Evolutionary conservation across 2,888 invertebrate genomes (phyloP).

Genomic region (Chironomus tentans): DNA sequence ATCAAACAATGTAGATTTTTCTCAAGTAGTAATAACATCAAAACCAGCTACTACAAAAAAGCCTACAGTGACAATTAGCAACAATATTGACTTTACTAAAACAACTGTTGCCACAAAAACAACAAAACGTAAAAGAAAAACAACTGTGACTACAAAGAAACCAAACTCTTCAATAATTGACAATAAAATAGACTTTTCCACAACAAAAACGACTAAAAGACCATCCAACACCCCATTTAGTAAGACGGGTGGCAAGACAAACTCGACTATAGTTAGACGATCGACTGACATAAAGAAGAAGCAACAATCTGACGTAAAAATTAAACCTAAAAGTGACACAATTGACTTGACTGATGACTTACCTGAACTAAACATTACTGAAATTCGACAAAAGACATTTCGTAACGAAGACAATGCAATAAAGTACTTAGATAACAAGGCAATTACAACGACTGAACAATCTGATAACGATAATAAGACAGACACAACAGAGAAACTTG

Average conservation of each 20-base stretch:
- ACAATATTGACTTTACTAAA: not conserved
- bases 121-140: not conserved
- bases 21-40: not conserved
- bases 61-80: not conserved
- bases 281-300: not conserved
- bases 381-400: not conserved
- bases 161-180: slow-evolving; percentile 20
- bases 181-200: slow-evolving; percentile 26
- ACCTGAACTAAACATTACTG: not conserved
- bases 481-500: not conserved
- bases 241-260: not conserved
- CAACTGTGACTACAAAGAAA: not conserved
- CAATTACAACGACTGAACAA: not conserved
- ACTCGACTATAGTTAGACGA: slow-evolving; percentile 8
- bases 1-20: not conserved
- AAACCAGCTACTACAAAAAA: not conserved
- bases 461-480: not conserved
- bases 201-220: not conserved
- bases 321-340: not conserved
- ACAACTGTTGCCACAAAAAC: not conserved
- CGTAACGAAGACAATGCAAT: slow-evolving; percentile 20
- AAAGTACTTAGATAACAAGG: slow-evolving; percentile 7
- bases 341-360: not conserved
- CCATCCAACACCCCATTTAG: slow-evolving; percentile 10
- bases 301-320: not conserved